These are phyloP conservation scores for Chironex yamaguchii DNA, from an alignment of 30 jellyfish, hydroid and myxozoan species.

Conservation along the genomic window DNA sequence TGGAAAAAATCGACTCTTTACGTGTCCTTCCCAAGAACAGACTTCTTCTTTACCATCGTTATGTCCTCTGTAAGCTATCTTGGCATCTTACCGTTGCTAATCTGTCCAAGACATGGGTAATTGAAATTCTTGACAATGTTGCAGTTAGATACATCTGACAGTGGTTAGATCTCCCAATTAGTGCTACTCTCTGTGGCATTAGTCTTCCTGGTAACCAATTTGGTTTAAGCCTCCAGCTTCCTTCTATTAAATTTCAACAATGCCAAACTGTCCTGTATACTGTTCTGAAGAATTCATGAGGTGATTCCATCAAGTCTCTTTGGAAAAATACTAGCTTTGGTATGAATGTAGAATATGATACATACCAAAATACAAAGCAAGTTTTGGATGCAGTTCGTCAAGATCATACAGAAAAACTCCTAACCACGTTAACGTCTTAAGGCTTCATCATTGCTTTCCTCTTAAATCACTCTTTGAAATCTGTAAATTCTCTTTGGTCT, in stretches of 20 bases:
- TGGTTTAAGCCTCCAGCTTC: conserved; percentile 7
- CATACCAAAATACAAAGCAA: conserved; percentile 12
- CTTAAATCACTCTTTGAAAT: not conserved
- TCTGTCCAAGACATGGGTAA: conserved; percentile 1
- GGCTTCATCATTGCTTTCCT: not conserved
- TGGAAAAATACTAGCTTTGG: conserved; percentile 33
- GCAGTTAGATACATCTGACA: not conserved
- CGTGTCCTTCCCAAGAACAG: conserved; percentile 14
- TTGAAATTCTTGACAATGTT: conserved; percentile 35
- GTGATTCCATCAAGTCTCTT: not conserved
- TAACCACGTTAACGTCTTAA: conserved; percentile 5
- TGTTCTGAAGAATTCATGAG: conserved; percentile 10
- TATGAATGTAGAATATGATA: conserved; percentile 32
- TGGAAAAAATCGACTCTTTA: conserved; percentile 5
- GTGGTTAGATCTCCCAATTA: not conserved
- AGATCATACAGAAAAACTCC: not conserved
- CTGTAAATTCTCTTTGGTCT: not conserved
- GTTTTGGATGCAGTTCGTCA: conserved; percentile 15
- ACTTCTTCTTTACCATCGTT: not conserved
- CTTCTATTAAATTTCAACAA: conserved; percentile 13
- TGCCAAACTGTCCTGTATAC: conserved; percentile 14
- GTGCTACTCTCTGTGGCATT: conserved; percentile 19
- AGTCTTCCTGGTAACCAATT: conserved; percentile 7
- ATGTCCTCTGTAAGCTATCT: conserved; percentile 2
- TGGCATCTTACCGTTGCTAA: conserved; percentile 17